These are phyloP conservation scores for Sphaeramia orbicularis DNA, from an alignment of 2,797 vertebrate genomes.

Conservation along the genomic window DNA sequence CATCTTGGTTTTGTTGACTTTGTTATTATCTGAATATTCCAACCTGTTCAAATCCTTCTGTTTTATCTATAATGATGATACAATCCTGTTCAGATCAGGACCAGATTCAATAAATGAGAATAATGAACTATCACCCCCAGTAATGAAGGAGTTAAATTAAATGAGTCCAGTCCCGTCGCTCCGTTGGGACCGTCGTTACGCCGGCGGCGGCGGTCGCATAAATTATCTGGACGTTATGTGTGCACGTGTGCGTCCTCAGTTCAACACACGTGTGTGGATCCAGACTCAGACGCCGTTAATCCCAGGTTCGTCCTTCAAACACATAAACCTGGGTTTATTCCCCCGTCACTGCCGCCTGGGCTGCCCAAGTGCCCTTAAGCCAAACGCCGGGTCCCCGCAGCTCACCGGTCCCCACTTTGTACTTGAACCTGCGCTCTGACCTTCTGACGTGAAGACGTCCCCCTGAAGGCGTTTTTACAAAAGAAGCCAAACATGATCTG, in stretches of 20 bases:
- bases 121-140: not conserved
- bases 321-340: constrained; percentile 8
- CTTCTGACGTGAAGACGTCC: constrained; percentile 35
- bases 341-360: not conserved
- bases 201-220: too few relatives aligned
- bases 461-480: not conserved
- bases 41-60: too few relatives aligned
- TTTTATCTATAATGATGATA: too few relatives aligned
- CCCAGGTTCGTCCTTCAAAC: constrained; percentile 29
- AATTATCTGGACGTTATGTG: constrained; percentile 15
- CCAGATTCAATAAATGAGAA: too few relatives aligned
- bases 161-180: not conserved
- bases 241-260: too few relatives aligned
- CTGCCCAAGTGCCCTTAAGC: constrained; percentile 12
- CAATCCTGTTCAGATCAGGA: too few relatives aligned
- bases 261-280: too few relatives aligned
- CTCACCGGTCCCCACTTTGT: constrained; percentile 8
- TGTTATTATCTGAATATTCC: too few relatives aligned
- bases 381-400: constrained; percentile 24
- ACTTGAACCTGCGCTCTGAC: constrained; percentile 43
- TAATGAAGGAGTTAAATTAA: constrained; percentile 9
- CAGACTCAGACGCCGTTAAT: constrained; percentile 39
- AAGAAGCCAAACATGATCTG: constrained; percentile 9
- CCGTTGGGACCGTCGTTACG: not conserved
- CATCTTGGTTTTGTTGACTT: too few relatives aligned